Evolutionary conservation across 2,888 invertebrate species (phyloP), one percentile per base, ranked within the genome.

Genomic region (Rhingia campestris): DNA sequence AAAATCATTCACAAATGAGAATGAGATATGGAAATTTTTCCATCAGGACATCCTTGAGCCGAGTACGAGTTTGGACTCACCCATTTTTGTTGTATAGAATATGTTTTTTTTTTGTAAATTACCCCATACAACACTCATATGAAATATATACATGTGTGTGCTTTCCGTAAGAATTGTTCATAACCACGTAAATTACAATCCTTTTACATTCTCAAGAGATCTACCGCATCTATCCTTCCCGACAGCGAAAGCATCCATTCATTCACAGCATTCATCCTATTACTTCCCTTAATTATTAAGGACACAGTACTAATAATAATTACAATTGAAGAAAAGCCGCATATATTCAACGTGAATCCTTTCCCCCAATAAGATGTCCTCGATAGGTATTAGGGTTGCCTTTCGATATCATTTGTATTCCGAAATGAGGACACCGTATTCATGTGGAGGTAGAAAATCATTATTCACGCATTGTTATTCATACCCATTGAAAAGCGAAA

Each of bases 21-120:
- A 69, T 32, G 72, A 81, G 77, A 77, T 81, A 81, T 77, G 81
- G 59, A 72, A 81, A 77, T 67, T 47, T 54, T 39, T 69, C 51
- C 32, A 32, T 54, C 53, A 37, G 64, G 64, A 53, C 45, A 70
- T 81, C 81, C 81, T 75, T 66, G 59, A 59, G 43, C 49, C 45
- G 66, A 59, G 72, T 76, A 35, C 53, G 9, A 10, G 7, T 2
- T 9, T 9, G 30, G 30, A 30, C 75, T 63, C 47, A 22, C 43
- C 45, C 67, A 64, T 47, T 69, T 64, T 30, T 59, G 47, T 75
- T 69, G 43, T 64, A 12, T 7, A 64, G 54, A 64, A 61, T 66
- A 66, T 61, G 77, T 81, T 70, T 77, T 72, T 54, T 66, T 22
- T 22, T 22, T 22, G 22, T 22, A 66, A 76, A 82, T 82, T 70